Conservation (phyloP, 2,888 invertebrate species). For the Branchipolynoe longqiensis region DNA sequence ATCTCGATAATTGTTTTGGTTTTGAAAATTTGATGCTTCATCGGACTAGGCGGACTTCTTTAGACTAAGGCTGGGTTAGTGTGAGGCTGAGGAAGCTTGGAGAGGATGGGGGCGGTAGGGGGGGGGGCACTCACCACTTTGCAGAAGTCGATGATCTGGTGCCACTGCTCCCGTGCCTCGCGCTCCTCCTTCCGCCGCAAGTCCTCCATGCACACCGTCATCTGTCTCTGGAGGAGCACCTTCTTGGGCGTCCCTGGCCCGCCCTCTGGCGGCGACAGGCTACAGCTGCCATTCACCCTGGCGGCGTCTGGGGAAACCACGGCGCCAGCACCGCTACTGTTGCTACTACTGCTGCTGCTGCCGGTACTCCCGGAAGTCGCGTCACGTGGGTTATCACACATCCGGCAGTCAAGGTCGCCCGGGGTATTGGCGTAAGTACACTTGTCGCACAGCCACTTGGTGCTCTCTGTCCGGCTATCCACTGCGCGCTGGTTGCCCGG, state of each 20-base stretch:
- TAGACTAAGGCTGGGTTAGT: too few relatives aligned
- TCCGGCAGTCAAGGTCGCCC: slow-evolving; percentile 88
- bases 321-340: not conserved
- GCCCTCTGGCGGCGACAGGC: not conserved
- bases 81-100: too few relatives aligned
- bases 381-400: slow-evolving; percentile 84
- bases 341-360: not conserved
- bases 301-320: not conserved
- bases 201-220: slow-evolving; percentile 92
- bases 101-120: too few relatives aligned
- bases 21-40: too few relatives aligned
- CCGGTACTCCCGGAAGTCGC: not conserved
- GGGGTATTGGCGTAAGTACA: slow-evolving; percentile 92
- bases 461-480: not conserved
- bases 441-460: slow-evolving; percentile 90
- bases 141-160: slow-evolving; percentile 94
- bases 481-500: not conserved
- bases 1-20: too few relatives aligned
- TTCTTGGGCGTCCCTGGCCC: slow-evolving; percentile 28
- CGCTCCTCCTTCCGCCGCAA: slow-evolving; percentile 91
- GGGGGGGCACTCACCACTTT: slow-evolving; percentile 89
- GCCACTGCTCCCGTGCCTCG: slow-evolving; percentile 94
- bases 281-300: not conserved
- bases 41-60: too few relatives aligned
- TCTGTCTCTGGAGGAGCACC: slow-evolving; percentile 79